Evolutionary conservation across 2,888 invertebrate species (phyloP).

Genomic region (Chrysolina haemoptera): DNA sequence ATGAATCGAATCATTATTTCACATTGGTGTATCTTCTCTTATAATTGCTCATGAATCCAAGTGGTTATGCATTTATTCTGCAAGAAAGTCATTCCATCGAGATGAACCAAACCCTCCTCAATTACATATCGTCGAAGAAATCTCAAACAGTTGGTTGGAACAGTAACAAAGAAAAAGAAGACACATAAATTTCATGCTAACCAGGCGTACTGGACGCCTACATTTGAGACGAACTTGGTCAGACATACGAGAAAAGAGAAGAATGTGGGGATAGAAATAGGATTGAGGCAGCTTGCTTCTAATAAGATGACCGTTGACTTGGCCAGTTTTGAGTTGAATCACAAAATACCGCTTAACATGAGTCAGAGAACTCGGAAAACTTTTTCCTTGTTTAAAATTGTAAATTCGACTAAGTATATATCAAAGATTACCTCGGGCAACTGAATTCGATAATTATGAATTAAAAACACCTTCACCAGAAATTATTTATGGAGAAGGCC

Average conservation of each 20-base stretch:
- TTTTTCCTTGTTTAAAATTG: not conserved
- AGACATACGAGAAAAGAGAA: conserved; percentile 6
- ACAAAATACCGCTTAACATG: conserved; percentile 1
- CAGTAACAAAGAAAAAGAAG: conserved; percentile 22
- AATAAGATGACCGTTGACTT: not conserved
- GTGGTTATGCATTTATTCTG: too few species aligned
- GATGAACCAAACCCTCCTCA: conserved; percentile 20
- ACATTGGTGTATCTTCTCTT: too few species aligned
- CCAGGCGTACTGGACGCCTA: conserved; percentile 27
- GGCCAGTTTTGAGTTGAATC: conserved; percentile 6
- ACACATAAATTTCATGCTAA: conserved; percentile 23
- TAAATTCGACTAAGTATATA: too few species aligned
- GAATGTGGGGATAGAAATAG: not conserved
- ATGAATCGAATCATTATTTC: too few species aligned
- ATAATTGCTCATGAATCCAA: too few species aligned
- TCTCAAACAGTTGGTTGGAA: conserved; percentile 18
- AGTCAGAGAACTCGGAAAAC: not conserved
- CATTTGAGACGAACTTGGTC: conserved; percentile 19
- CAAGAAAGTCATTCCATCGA: not conserved
- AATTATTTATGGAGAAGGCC: too few species aligned
- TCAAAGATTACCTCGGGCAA: too few species aligned
- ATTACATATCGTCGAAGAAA: conserved; percentile 18
- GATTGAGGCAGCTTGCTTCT: not conserved
- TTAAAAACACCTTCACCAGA: too few species aligned
- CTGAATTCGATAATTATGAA: too few species aligned